Evolutionary conservation across 1,140 invertebrate species (phyloP).

Genomic region (Drosophila hydei): DNA sequence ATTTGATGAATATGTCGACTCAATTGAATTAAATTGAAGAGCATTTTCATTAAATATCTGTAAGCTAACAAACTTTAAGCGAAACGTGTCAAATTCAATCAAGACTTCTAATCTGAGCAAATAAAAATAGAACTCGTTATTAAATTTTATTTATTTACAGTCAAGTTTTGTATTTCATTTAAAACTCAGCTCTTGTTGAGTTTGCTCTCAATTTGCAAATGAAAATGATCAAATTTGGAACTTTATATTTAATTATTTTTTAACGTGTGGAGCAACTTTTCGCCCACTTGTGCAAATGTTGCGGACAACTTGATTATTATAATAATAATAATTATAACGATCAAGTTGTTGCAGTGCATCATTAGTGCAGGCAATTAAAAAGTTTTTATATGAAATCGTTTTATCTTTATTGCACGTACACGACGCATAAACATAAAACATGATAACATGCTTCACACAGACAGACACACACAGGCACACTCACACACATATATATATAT

Average conservation of each 20-base stretch:
- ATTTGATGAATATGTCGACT: too few relatives aligned
- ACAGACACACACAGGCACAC: slow-evolving; percentile 29
- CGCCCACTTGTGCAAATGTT: slow-evolving; percentile 28
- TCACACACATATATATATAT: slow-evolving; percentile 19
- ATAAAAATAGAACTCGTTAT: too few relatives aligned
- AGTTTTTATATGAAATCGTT: slow-evolving; percentile 78
- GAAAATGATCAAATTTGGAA: not conserved
- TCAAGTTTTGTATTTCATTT: not conserved
- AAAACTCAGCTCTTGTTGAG: not conserved
- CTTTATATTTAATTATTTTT: slow-evolving; percentile 9
- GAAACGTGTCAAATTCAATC: too few relatives aligned
- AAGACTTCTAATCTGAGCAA: too few relatives aligned
- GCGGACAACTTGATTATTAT: slow-evolving; percentile 63
- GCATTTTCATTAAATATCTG: too few relatives aligned
- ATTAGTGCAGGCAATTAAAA: slow-evolving; percentile 83
- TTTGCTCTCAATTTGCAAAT: not conserved
- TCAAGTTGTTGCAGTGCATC: slow-evolving; percentile 80
- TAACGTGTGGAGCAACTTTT: not conserved
- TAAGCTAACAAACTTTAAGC: too few relatives aligned
- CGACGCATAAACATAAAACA: slow-evolving; percentile 78
- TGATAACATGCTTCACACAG: slow-evolving; percentile 55
- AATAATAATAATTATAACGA: slow-evolving; percentile 45
- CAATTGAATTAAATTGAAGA: too few relatives aligned
- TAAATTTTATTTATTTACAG: not conserved
- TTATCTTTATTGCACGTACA: slow-evolving; percentile 82